These are phyloP conservation scores for Tretioscincus oriximinensis DNA, from an alignment of 2,113 vertebrate genomes.

Conservation along the genomic window DNA sequence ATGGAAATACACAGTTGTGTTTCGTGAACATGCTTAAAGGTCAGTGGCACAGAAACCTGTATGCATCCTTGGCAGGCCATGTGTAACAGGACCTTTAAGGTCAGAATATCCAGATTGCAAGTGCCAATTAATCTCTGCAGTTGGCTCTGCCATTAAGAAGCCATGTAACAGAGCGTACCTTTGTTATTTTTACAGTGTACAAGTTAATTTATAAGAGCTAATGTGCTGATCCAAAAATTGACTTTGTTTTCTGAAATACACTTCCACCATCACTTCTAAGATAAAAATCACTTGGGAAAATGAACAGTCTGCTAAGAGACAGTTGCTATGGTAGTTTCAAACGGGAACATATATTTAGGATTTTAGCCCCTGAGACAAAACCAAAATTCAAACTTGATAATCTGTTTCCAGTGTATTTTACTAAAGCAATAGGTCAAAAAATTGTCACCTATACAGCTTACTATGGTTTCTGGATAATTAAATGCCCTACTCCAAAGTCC, in stretches of 20 bases:
- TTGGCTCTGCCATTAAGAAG: slow-evolving; percentile 52
- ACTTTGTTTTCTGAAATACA: slow-evolving; percentile 36
- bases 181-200: slow-evolving; percentile 41
- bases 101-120: slow-evolving; percentile 40
- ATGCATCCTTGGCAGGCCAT: slow-evolving; percentile 41
- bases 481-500: slow-evolving; percentile 16
- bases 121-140: slow-evolving; percentile 42
- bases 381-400: slow-evolving; percentile 30
- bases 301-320: slow-evolving; percentile 14
- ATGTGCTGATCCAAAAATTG: slow-evolving; percentile 63
- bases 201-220: slow-evolving; percentile 50
- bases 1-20: slow-evolving; percentile 49
- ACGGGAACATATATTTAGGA: slow-evolving; percentile 47
- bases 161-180: slow-evolving; percentile 59
- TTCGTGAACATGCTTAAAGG: slow-evolving; percentile 52
- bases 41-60: slow-evolving; percentile 32
- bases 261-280: slow-evolving; percentile 14
- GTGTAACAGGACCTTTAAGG: slow-evolving; percentile 39
- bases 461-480: slow-evolving; percentile 24
- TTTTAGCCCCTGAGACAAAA: slow-evolving; percentile 28
- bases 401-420: slow-evolving; percentile 36
- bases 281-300: slow-evolving; percentile 10
- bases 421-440: neutral
- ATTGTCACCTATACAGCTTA: slow-evolving; percentile 14
- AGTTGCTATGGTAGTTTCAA: slow-evolving; percentile 27